Evolutionary conservation across 2,797 vertebrate genomes (phyloP), one percentile per base, ranked within the genome.

Genomic region (Urosaurus nigricauda): DNA sequence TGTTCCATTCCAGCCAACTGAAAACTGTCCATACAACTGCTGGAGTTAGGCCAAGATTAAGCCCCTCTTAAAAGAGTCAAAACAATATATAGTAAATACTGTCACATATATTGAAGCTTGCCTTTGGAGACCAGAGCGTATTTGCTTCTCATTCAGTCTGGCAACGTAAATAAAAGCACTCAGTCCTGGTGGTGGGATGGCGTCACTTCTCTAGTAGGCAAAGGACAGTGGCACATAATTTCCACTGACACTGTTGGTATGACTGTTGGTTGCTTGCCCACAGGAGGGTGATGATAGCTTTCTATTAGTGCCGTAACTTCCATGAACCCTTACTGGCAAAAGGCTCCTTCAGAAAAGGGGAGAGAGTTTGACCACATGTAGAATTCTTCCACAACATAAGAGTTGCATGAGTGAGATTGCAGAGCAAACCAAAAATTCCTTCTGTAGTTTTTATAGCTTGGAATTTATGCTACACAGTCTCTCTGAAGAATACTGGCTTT

Each of bases 1-100:
- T 89, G 89, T 79, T 89, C 85, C 35, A 56, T 80, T 58, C 56
- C 88, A 90, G 88, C 82, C 83, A 85, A 92, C 80, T 83, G 88
- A 88, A 88, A 90, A 90, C 70, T 56, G 81, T 24, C 73, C 0
- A 24, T 14, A 84, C 84, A 87, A 80, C 53, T 79, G 74, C 24
- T 56, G 37, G 47, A 85, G 77, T 74, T 40, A 43, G 56, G 84
- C 71, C 11, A 84, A 35, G 63, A 60, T 19, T 71, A 60, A 35
- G 74, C 43, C 65, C 53, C 78, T 68, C 65, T 86, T 89, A 53
- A 43, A 43, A 56, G 35, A 86, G 16, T 85, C 83, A 89, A 84
- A 43, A 71, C 29, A 68, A 82, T 56, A 80, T 74, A 89, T 68
- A 77, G 58, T 75, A 40, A 79, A 89, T 75, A 77, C n/a, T 43